Conservation (phyloP, 2,797 vertebrate species). For the Uromys caudimaculatus region DNA sequence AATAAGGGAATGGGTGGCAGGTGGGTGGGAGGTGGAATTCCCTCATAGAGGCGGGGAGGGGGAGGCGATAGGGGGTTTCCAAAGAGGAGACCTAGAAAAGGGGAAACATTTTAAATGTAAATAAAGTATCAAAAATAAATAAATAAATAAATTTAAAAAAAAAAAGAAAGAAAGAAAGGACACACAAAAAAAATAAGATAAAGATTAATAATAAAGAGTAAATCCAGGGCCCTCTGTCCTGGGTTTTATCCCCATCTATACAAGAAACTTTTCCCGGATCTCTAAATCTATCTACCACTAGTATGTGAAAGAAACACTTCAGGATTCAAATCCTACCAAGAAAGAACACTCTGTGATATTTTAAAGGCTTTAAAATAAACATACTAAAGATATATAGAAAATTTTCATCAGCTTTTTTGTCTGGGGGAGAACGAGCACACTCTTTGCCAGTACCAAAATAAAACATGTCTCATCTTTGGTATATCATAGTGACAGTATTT, state of each 20-base stretch:
- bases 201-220: not conserved
- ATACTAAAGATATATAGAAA: conserved; percentile 12
- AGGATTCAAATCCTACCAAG: not conserved
- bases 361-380: conserved; percentile 42
- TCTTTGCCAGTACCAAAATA: conserved; percentile 53
- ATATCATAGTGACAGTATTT: not conserved
- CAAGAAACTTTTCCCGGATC: not conserved
- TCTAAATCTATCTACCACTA: not conserved
- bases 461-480: not conserved
- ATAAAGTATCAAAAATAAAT: no score
- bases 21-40: no score
- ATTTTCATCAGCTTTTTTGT: conserved; percentile 33
- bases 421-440: not conserved
- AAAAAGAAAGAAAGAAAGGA: no score
- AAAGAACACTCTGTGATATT: not conserved
- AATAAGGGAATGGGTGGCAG: no score
- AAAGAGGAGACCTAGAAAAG: no score
- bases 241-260: not conserved
- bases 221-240: not conserved
- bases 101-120: no score
- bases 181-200: no score
- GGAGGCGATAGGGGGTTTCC: no score
- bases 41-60: no score
- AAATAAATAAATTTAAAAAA: no score
- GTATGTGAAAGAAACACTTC: not conserved